Evolutionary conservation across 2,113 vertebrate species (phyloP), one percentile per base, ranked within the genome.

Genomic region (Alouatta palliata): DNA sequence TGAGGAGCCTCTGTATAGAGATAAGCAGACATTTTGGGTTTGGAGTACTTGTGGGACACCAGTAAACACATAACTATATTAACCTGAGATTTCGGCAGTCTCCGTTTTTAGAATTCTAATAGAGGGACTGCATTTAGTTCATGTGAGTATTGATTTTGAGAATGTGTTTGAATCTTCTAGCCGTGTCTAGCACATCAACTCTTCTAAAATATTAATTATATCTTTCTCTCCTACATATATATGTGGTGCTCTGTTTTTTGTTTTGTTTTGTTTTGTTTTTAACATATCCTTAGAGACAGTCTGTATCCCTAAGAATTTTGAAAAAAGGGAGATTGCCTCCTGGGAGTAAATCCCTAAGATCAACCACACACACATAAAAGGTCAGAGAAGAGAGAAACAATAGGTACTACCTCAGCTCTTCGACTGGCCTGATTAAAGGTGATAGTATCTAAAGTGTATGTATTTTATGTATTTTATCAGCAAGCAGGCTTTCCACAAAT

Each of bases 161-260:
- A n/a, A 68, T 64, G 21, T 37, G 47, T 92, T 27, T 79, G 94
- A 96, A 94, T 82, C 77, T 81, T 35, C 68, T 76, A 92, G n/a
- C 43, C 56, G 3, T 86, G 43, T 92, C 56, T 68, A 91, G 54
- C 45, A 85, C 0, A 37, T 92, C 66, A 66, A 61, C 6, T 87
- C 81, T 92, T 80, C n/a, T 68, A 84, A 96, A 95, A 83, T 52
- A 86, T 83, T 45, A 71, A 82, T 93, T 83, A 66, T 73, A 9
- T 19, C 40, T 82, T 95, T 85, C 40, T 88, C 10, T 35, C 40
- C 49, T 90, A 40, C 37, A n/a, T n/a, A 58, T 94, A 14, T 40
- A 25, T n/a, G 6, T 32, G 30, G 49, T 52, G 5, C 6, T 92
- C 25, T 92, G 30, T 49, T 49, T 27, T 66, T 61, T 45, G 20